phyloP scores from a whole-genome alignment of 2,888 invertebrate genomes.

The Caenorhabditis sp. region DNA sequence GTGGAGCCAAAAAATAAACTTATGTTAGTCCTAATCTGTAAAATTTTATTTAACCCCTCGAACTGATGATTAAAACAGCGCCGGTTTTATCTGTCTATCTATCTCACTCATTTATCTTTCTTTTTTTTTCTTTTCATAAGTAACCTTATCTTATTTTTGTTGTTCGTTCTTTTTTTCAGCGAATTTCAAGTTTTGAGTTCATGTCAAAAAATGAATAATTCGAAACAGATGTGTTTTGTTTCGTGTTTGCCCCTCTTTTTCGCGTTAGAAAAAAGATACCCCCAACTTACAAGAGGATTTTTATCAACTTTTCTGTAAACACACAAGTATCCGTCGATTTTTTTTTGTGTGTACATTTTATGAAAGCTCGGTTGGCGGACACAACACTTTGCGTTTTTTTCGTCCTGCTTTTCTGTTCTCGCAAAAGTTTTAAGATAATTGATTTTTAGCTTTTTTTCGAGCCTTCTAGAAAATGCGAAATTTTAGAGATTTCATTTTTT shows the following conservation, averaged over 20 bases:
- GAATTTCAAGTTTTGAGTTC: too few species aligned
- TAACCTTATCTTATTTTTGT: background rate
- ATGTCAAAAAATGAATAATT: constrained; percentile 2
- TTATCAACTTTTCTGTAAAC: background rate
- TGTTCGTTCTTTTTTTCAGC: background rate
- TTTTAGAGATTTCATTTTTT: too few species aligned
- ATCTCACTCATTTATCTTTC: background rate
- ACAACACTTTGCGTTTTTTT: background rate
- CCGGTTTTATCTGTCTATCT: background rate
- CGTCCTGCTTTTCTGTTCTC: background rate
- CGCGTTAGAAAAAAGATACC: too few species aligned
- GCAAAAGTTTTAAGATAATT: background rate
- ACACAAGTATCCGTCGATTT: background rate
- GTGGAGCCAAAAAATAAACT: background rate
- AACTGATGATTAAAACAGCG: background rate
- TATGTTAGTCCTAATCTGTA: too few species aligned
- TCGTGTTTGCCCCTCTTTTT: too few species aligned
- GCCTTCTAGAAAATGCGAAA: too few species aligned
- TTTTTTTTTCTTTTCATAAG: background rate
- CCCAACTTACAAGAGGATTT: too few species aligned
- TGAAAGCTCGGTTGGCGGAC: background rate
- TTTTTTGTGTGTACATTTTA: background rate
- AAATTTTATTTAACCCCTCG: background rate
- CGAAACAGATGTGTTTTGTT: background rate
- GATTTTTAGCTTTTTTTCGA: background rate